These are phyloP conservation scores for Aphelenchoides fujianensis DNA, from an alignment of 1,140 invertebrate species.

Conservation along the genomic window DNA sequence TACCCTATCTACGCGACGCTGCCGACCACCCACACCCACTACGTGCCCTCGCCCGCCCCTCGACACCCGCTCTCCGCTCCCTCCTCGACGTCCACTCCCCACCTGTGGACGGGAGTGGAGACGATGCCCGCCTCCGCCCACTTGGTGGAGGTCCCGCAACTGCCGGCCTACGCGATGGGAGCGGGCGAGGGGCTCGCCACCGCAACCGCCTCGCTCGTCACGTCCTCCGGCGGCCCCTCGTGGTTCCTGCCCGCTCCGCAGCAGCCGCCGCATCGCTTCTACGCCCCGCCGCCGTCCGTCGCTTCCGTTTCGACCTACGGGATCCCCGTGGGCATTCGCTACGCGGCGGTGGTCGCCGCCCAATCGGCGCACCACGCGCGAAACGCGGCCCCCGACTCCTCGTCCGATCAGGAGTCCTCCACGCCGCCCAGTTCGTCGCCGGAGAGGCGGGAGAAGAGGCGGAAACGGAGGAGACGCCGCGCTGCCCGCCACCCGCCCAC, in stretches of 20 bases:
- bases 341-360: neutral
- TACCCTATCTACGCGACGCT: neutral
- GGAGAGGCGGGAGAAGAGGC: too few relatives aligned
- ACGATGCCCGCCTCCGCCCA: neutral
- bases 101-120: neutral
- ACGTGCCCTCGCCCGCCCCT: neutral
- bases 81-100: neutral
- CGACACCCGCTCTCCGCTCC: neutral
- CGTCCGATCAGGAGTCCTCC: too few relatives aligned
- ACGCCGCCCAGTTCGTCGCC: too few relatives aligned
- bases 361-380: neutral
- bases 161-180: constrained; percentile 11
- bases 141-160: neutral
- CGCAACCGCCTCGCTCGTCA: neutral
- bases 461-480: too few relatives aligned
- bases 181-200: constrained; percentile 22
- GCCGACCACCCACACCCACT: neutral
- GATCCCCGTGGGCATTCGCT: constrained; percentile 17
- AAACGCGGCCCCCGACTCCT: neutral
- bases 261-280: constrained; percentile 2
- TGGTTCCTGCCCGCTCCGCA: neutral
- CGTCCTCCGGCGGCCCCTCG: neutral
- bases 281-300: constrained; percentile 30
- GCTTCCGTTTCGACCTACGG: constrained; percentile 35
- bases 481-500: too few relatives aligned